A percentile compares a stretch with the other conserved stretches of the same genome.
Evolutionary conservation across 2,888 invertebrate genomes (phyloP).

Genomic region (Hemaris fuciformis): DNA sequence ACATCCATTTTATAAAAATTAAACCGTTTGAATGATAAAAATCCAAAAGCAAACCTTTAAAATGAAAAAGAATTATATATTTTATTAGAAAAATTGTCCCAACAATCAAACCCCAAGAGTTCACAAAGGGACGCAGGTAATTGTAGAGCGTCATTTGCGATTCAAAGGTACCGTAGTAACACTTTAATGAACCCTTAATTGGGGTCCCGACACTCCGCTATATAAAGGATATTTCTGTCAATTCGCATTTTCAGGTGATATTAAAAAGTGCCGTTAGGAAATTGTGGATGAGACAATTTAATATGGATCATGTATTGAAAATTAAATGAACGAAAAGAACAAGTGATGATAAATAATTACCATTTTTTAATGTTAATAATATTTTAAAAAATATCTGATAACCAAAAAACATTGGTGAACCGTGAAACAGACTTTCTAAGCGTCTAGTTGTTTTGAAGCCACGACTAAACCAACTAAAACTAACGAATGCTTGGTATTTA

Average conservation of each 20-base stretch:
- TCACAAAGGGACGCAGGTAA: conserved; percentile 9
- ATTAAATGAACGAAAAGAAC: too few relatives aligned
- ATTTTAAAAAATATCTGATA: too few relatives aligned
- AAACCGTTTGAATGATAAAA: neutral
- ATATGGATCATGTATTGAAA: too few relatives aligned
- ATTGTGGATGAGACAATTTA: neutral
- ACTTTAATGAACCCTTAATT: conserved; percentile 59
- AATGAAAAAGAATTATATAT: neutral
- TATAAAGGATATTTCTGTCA: conserved; percentile 21
- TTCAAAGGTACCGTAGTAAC: conserved; percentile 34
- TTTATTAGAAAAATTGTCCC: neutral
- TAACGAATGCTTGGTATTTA: too few relatives aligned
- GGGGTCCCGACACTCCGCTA: conserved; percentile 41
- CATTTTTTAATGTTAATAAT: too few relatives aligned
- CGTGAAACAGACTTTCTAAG: too few relatives aligned
- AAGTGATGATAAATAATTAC: too few relatives aligned
- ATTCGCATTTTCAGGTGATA: neutral
- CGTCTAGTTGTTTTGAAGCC: too few relatives aligned
- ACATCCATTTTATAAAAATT: neutral
- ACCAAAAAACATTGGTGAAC: too few relatives aligned
- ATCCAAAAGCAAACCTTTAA: neutral
- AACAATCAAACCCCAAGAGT: conserved; percentile 1
- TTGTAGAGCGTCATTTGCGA: conserved; percentile 34
- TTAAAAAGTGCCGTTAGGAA: neutral
- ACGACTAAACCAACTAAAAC: too few relatives aligned